These are phyloP conservation scores for Takifugu flavidus DNA, from an alignment of 2,113 vertebrate genomes.

Conservation along the genomic window DNA sequence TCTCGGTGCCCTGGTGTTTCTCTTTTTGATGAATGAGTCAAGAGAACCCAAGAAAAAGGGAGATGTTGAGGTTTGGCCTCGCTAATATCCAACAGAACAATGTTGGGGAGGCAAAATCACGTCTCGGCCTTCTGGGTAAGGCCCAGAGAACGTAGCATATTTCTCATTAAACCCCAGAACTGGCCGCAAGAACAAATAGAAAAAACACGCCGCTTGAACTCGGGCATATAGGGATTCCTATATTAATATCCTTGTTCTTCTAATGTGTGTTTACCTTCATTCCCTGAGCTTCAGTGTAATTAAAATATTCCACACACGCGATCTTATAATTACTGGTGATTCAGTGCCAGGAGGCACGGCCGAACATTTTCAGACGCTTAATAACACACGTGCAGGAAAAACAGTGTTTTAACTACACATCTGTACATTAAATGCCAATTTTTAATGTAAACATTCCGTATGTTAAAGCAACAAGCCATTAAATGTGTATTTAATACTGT, in stretches of 20 bases:
- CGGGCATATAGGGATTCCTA: constrained; percentile 1
- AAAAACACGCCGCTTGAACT: constrained; percentile 27
- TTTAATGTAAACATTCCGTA: not conserved
- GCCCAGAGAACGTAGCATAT: constrained; percentile 57
- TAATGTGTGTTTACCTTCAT: constrained; percentile 37
- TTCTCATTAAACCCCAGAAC: constrained; percentile 54
- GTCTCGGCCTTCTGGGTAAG: constrained; percentile 50
- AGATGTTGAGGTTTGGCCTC: constrained; percentile 45
- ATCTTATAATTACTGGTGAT: constrained; percentile 46
- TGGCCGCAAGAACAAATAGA: constrained; percentile 22
- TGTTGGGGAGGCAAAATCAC: constrained; percentile 53
- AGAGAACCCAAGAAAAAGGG: constrained; percentile 31
- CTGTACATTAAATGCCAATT: not conserved
- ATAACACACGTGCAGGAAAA: constrained; percentile 15
- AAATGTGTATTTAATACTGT: not conserved
- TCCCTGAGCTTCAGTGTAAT: constrained; percentile 19
- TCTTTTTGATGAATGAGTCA: constrained; percentile 66
- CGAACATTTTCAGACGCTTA: constrained; percentile 29
- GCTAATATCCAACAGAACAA: constrained; percentile 58
- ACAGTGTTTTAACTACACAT: constrained; percentile 2
- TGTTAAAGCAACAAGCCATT: not conserved
- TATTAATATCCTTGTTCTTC: constrained; percentile 27
- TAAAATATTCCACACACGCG: constrained; percentile 30
- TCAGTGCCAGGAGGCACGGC: constrained; percentile 32
- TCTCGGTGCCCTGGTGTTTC: constrained; percentile 58